Evolutionary conservation across 2,797 vertebrate species (phyloP), one percentile per base, ranked within the genome.

Genomic region (Sebastes taczanowskii): DNA sequence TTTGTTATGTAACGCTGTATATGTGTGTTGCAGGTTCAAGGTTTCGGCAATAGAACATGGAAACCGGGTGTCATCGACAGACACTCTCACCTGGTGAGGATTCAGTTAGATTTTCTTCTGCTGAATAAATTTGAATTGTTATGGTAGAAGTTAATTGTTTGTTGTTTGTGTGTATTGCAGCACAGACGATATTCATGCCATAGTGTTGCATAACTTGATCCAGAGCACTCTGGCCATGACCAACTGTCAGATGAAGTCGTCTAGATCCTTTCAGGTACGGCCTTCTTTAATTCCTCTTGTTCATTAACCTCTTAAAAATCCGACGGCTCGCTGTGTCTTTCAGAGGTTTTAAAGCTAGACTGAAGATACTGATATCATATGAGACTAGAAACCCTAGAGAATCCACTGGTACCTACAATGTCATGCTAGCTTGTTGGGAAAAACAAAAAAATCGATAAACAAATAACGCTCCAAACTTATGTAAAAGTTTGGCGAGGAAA

Each of bases 211-310:
- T 87, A 99, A 99, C 88, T 89, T 99, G 87, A 98, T 99, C 91
- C 97, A 98, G 94, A 99, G 98, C 91, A 99, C 98, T 0, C 74
- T 99, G 91, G 97, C 96, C 46, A 97, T 99, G 88, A 98, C 96
- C 0, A 97, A 98, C 92, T 93, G 85, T 74, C 98, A 99, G 92
- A 97, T 98, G 97, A 97, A 97, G 90, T 95, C 94, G 74, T 97
- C 94, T 82, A 96, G 96, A 77, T 97, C 98, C 0, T 98, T 99
- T 83, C 98, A 99, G 97, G 98, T 99, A 77, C 30, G 2, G 0
- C 14, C 7, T 11, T 34, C 8, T 71, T 77, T 35, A 0, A 23
- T 71, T 32, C 11, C 18, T 53, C 1, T 18, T 25, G 6, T 29
- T 38, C 16, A 56, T 58, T 64, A 16, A 53, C 49, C 46, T 0